Evolutionary conservation across 2,888 invertebrate genomes (phyloP).

Genomic region (Agonopterix heracliana): DNA sequence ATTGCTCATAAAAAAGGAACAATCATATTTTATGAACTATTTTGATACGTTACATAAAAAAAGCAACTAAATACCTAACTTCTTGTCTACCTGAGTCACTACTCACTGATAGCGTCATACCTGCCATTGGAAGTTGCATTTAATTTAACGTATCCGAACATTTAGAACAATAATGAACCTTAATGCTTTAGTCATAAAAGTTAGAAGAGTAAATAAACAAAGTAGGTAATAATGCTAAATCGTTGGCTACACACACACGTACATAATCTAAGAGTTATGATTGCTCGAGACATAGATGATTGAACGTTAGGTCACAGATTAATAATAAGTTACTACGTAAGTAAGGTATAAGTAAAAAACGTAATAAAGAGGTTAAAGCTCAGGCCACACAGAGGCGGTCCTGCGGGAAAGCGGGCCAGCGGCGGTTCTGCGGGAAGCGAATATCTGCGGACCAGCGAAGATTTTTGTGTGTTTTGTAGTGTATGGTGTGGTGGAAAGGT

Average conservation of each 20-base stretch:
- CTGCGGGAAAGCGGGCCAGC: too few species aligned
- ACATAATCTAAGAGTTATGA: neutral
- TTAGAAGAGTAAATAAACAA: neutral
- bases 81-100: slow-evolving; percentile 33
- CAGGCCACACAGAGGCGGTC: too few species aligned
- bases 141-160: neutral
- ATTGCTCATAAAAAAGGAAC: too few species aligned
- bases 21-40: too few species aligned
- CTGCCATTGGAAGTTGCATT: neutral
- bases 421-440: too few species aligned
- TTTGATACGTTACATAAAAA: too few species aligned
- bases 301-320: neutral
- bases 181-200: neutral
- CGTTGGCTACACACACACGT: slow-evolving; percentile 9
- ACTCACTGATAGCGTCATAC: slow-evolving; percentile 38
- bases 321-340: too few species aligned
- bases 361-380: too few species aligned
- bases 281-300: neutral
- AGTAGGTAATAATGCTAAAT: slow-evolving; percentile 9
- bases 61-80: slow-evolving; percentile 5
- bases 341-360: too few species aligned
- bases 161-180: neutral
- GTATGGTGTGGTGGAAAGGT: too few species aligned
- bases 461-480: too few species aligned
- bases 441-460: too few species aligned